Conservation (phyloP, 2,113 vertebrate species). For the Xiphorhynchus elegans region DNA sequence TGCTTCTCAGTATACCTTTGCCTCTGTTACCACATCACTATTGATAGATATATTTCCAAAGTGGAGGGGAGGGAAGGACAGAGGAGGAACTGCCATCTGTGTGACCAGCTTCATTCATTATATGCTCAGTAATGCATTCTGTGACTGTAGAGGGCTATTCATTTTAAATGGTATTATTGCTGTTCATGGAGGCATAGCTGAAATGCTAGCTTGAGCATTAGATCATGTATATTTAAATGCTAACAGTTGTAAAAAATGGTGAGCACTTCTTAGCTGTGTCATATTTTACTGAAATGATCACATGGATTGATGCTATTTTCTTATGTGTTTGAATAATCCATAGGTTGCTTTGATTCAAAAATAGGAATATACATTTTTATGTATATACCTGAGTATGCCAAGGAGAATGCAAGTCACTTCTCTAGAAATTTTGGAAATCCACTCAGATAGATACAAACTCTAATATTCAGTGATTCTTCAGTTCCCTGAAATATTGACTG, state of each 20-base stretch:
- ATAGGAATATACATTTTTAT: background rate
- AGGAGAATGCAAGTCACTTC: background rate
- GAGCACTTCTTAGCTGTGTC: background rate
- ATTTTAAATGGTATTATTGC: background rate
- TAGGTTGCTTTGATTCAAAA: background rate
- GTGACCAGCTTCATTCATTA: conserved; percentile 4
- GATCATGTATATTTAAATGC: conserved; percentile 25
- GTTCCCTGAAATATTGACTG: conserved; percentile 43
- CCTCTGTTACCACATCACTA: background rate
- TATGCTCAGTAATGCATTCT: background rate
- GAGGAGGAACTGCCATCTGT: background rate
- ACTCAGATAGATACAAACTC: background rate
- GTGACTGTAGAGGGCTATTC: background rate
- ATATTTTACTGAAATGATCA: background rate
- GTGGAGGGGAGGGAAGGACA: background rate
- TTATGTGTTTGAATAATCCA: background rate
- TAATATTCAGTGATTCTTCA: background rate
- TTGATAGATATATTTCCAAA: background rate
- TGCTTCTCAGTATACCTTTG: background rate
- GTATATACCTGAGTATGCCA: background rate
- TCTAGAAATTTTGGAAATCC: background rate
- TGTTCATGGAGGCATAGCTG: conserved; percentile 29
- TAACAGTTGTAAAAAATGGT: background rate
- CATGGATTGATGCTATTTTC: background rate
- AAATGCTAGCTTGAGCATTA: background rate